phyloP scores from a whole-genome alignment of 2,888 invertebrate genomes.

The Hyposoter didymator region DNA sequence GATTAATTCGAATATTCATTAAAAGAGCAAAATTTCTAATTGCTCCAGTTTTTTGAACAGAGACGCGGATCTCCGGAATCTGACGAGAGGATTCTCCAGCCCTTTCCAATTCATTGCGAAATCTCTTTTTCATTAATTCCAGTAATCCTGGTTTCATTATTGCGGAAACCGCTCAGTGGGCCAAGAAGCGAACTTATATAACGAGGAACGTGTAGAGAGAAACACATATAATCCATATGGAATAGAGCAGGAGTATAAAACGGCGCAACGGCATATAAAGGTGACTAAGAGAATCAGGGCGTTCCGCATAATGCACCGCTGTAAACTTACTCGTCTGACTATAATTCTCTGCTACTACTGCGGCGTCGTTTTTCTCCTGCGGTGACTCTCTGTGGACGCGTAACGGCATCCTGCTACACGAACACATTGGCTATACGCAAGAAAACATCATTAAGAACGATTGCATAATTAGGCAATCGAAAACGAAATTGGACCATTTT shows the following conservation, averaged over 20 bases:
- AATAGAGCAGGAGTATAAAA: not conserved
- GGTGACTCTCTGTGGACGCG: not conserved
- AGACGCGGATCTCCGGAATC: slow-evolving; percentile 42
- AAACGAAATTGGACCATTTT: not conserved
- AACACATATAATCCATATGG: not conserved
- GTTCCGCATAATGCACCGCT: slow-evolving; percentile 22
- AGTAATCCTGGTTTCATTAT: slow-evolving; percentile 43
- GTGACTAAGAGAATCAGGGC: slow-evolving; percentile 11
- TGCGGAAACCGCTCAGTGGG: slow-evolving; percentile 26
- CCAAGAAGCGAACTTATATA: slow-evolving; percentile 11
- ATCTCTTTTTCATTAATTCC: slow-evolving; percentile 36
- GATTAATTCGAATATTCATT: slow-evolving; percentile 39
- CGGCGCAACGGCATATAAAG: slow-evolving; percentile 3
- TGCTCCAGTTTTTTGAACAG: slow-evolving; percentile 2
- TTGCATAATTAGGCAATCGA: not conserved
- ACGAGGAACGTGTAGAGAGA: not conserved
- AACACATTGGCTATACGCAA: not conserved
- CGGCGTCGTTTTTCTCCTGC: slow-evolving; percentile 6
- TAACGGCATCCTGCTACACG: not conserved
- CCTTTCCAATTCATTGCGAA: slow-evolving; percentile 12
- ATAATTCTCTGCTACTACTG: slow-evolving; percentile 29
- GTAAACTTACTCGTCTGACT: slow-evolving; percentile 32
- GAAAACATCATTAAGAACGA: not conserved
- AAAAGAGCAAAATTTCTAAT: slow-evolving; percentile 5
- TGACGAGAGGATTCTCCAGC: slow-evolving; percentile 23